phyloP scores from a whole-genome alignment of 2,888 invertebrate genomes.

The Phyllotreta striolata region DNA sequence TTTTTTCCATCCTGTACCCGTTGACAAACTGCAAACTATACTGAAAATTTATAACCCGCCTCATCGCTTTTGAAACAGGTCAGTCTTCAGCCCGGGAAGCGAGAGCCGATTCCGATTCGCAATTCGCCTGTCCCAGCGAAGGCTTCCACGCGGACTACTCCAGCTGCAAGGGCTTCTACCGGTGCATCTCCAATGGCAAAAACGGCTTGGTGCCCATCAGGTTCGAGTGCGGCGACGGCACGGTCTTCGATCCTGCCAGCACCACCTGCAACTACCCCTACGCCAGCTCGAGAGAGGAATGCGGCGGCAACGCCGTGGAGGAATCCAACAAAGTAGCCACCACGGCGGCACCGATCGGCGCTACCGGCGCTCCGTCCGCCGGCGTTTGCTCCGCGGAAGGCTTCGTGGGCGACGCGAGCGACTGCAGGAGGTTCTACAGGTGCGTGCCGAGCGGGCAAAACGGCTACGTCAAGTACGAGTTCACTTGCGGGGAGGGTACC shows the following conservation, averaged over 20 bases:
- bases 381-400: constrained; percentile 70
- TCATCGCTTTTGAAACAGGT: too few species aligned
- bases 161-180: constrained; percentile 77
- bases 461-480: constrained; percentile 73
- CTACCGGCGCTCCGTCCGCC: constrained; percentile 41
- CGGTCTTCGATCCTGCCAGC: constrained; percentile 74
- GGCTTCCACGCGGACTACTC: constrained; percentile 75
- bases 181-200: constrained; percentile 72
- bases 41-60: too few species aligned
- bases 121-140: constrained; percentile 58
- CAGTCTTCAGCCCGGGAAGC: too few species aligned
- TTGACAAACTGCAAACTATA: too few species aligned
- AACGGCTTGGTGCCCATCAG: constrained; percentile 67
- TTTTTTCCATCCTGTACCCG: too few species aligned
- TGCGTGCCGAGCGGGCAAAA: constrained; percentile 72
- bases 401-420: constrained; percentile 73
- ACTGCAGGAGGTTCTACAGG: constrained; percentile 79
- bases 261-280: constrained; percentile 76
- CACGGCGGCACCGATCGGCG: constrained; percentile 30
- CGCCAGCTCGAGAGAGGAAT: constrained; percentile 73
- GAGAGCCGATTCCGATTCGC: constrained; percentile 11
- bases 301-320: constrained; percentile 67
- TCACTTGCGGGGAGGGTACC: constrained; percentile 78
- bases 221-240: constrained; percentile 79
- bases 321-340: constrained; percentile 43